A percentile compares a stretch with the other conserved stretches of the same genome.
phyloP scores from a whole-genome alignment of 2,113 vertebrate species.

The Gallinago undulata region DNA sequence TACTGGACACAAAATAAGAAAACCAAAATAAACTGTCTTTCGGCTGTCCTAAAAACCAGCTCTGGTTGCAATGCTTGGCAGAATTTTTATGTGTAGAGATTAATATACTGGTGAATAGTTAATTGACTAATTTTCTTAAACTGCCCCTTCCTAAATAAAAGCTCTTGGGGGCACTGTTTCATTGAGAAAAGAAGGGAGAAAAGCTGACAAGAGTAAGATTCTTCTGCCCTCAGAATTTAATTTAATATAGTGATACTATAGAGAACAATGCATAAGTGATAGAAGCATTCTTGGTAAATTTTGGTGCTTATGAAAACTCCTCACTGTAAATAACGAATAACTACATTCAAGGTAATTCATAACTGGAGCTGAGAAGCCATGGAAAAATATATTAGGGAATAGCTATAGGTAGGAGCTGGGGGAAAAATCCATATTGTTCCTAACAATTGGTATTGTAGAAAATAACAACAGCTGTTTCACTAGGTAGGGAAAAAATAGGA shows the following conservation, averaged over 20 bases:
- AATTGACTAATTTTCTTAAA: background rate
- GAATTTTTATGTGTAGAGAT: background rate
- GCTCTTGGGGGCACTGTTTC: conserved; percentile 72
- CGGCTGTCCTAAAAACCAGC: background rate
- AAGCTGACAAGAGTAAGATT: background rate
- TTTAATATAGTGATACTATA: background rate
- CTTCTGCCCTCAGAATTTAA: background rate
- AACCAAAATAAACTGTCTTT: background rate
- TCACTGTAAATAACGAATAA: background rate
- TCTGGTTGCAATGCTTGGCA: background rate
- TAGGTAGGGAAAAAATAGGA: background rate
- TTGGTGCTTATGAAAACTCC: background rate
- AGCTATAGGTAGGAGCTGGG: background rate
- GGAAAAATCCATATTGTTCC: background rate
- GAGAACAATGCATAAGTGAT: background rate
- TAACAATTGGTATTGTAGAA: background rate
- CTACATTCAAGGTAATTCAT: background rate
- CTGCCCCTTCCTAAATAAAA: background rate
- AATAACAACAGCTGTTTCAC: background rate
- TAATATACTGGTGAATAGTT: background rate
- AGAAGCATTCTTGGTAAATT: background rate
- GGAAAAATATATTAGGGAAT: background rate
- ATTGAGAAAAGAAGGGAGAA: background rate
- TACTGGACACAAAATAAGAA: background rate
- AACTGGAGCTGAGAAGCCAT: background rate